Percentiles rank a stretch among this genome's conserved stretches.
Evolutionary conservation across 2,113 vertebrate genomes (phyloP).

Genomic region (Charina bottae): DNA sequence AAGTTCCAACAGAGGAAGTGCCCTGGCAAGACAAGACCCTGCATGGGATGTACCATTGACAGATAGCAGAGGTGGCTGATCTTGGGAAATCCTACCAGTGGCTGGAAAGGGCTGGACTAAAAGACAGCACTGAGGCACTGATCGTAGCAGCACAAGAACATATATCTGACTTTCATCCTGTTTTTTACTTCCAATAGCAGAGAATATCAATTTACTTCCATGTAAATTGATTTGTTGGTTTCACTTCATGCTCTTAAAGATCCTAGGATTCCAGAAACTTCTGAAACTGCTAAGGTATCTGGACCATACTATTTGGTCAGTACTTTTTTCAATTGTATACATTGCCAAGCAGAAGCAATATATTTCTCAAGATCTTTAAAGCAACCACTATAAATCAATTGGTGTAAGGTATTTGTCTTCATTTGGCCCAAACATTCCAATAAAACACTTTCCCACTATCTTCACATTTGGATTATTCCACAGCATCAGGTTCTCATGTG

Average conservation of each 20-base stretch:
- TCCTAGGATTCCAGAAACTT: neutral
- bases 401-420: neutral
- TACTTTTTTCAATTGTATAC: neutral
- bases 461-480: neutral
- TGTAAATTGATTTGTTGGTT: no score
- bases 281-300: neutral
- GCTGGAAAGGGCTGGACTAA: no score
- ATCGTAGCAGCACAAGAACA: no score
- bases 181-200: neutral
- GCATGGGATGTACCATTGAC: no score
- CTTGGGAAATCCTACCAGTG: no score
- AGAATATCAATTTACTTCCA: neutral
- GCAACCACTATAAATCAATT: neutral
- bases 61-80: no score
- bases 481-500: neutral
- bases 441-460: neutral
- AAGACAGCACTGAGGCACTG: no score
- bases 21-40: no score
- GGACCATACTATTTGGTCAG: neutral
- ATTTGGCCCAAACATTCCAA: neutral
- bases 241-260: no score
- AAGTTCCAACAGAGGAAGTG: no score
- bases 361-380: neutral
- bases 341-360: neutral
- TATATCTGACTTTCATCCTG: neutral